phyloP scores from a whole-genome alignment of 1,140 invertebrate species.

The Diachasmimorpha longicaudata region DNA sequence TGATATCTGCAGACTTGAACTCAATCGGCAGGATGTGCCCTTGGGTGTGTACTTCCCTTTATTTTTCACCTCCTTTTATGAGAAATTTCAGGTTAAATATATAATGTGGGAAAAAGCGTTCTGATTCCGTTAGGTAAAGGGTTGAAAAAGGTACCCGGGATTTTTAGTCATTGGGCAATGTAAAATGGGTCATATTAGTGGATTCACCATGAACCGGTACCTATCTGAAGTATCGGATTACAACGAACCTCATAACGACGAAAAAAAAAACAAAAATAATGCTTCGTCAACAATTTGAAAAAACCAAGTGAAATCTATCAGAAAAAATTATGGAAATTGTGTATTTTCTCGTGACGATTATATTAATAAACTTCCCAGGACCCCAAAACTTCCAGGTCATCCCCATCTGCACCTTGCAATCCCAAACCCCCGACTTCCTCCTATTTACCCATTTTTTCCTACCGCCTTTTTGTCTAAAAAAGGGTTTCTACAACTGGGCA shows the following conservation, averaged over 20 bases:
- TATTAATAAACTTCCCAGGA: background rate
- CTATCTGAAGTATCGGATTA: slow-evolving; percentile 49
- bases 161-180: slow-evolving; percentile 10
- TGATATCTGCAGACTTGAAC: too few relatives aligned
- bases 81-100: background rate
- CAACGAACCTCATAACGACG: slow-evolving; percentile 20
- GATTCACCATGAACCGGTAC: slow-evolving; percentile 28
- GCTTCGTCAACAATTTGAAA: too few relatives aligned
- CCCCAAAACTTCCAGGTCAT: background rate
- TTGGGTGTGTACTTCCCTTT: slow-evolving; percentile 1
- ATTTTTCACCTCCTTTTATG: background rate
- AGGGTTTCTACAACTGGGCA: background rate
- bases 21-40: background rate
- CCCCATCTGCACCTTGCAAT: background rate
- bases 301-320: too few relatives aligned
- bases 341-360: background rate
- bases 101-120: slow-evolving; percentile 58
- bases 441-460: background rate
- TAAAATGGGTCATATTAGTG: slow-evolving; percentile 51
- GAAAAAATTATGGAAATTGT: too few relatives aligned
- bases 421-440: background rate
- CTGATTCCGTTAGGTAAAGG: slow-evolving; percentile 55
- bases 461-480: background rate
- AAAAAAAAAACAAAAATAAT: background rate
- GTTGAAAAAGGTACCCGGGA: slow-evolving; percentile 40